Conservation (phyloP, 2,113 vertebrate species). For the Pipa parva region DNA sequence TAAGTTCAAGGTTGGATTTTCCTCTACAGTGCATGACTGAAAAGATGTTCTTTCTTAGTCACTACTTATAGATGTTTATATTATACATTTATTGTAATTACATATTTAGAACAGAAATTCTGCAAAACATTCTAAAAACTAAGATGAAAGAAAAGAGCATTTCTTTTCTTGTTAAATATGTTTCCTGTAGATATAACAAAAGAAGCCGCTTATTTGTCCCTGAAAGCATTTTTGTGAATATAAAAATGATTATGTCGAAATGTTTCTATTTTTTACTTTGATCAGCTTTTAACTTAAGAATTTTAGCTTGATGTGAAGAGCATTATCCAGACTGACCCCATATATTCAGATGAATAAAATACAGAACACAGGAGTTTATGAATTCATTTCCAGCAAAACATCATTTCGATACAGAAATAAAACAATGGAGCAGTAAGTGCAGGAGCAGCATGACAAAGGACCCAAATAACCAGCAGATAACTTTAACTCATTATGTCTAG, state of each 20-base stretch:
- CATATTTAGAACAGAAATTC: constrained; percentile 16
- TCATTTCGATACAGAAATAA: no score
- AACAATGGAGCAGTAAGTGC: no score
- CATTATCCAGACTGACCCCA: constrained; percentile 46
- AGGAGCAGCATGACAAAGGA: no score
- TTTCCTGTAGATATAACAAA: constrained; percentile 41
- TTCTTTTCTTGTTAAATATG: constrained; percentile 37
- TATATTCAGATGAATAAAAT: constrained; percentile 43
- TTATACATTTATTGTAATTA: constrained; percentile 21
- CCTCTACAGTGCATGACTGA: no score
- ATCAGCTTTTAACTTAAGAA: constrained; percentile 46
- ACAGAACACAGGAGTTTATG: neutral
- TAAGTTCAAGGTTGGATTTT: no score
- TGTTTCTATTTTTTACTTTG: constrained; percentile 21
- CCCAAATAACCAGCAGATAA: no score
- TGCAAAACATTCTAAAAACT: constrained; percentile 31
- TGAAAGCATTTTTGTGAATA: constrained; percentile 41
- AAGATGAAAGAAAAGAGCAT: constrained; percentile 38
- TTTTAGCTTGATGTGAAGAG: constrained; percentile 48
- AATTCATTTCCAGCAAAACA: constrained; percentile 3
- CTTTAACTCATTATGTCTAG: no score
- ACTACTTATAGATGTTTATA: no score
- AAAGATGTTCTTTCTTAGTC: no score
- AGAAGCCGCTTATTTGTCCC: constrained; percentile 34
- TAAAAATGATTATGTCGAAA: constrained; percentile 36